Evolutionary conservation across 2,888 invertebrate species (phyloP).

Genomic region (Pocota personata): DNA sequence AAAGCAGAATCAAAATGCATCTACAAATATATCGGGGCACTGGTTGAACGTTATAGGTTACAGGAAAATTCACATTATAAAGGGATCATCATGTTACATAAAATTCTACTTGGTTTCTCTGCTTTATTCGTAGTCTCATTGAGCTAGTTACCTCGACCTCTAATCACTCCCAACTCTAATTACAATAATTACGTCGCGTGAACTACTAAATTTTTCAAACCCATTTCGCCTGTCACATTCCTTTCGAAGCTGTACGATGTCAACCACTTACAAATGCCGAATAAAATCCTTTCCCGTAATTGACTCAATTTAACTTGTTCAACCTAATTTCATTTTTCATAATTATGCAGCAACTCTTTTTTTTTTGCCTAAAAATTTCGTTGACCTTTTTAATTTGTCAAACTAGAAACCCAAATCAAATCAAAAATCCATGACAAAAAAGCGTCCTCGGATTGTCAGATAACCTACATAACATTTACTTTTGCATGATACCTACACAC

Average conservation of each 20-base stretch:
- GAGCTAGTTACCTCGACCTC: neutral
- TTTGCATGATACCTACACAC: constrained; percentile 55
- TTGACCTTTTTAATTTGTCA: constrained; percentile 64
- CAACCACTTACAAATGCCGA: neutral
- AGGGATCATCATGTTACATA: too few relatives aligned
- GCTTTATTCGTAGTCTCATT: too few relatives aligned
- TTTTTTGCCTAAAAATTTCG: neutral
- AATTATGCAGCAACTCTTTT: constrained; percentile 11
- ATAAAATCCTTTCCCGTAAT: neutral
- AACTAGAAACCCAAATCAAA: constrained; percentile 57
- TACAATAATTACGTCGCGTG: constrained; percentile 8
- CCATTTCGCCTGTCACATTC: neutral
- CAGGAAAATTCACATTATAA: too few relatives aligned
- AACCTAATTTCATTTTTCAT: constrained; percentile 6
- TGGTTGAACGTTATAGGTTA: too few relatives aligned
- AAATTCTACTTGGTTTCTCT: too few relatives aligned
- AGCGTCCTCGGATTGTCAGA: constrained; percentile 67
- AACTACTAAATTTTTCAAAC: neutral
- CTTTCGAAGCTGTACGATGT: neutral
- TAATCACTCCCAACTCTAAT: neutral
- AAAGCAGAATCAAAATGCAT: too few relatives aligned
- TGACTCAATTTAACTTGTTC: constrained; percentile 12
- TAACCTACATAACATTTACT: constrained; percentile 63
- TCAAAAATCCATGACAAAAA: constrained; percentile 50
- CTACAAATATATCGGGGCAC: too few relatives aligned